Evolutionary conservation across 1,140 invertebrate genomes (phyloP).

Genomic region (Drosophila tristis): DNA sequence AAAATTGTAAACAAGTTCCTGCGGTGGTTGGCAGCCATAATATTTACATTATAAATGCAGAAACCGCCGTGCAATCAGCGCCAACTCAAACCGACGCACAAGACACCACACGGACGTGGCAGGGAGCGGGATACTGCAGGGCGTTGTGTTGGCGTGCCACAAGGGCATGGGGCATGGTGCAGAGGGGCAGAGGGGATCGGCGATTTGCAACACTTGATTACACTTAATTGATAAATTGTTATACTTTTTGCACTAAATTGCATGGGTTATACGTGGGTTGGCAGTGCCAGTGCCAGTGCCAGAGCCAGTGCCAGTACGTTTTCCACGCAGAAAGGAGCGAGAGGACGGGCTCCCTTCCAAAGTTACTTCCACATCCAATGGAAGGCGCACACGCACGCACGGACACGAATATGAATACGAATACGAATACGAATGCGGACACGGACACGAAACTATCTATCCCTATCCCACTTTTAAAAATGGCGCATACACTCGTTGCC

Average conservation of each 20-base stretch:
- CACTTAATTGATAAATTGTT: slow-evolving; percentile 65
- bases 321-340: slow-evolving; percentile 48
- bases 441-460: slow-evolving; percentile 68
- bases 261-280: slow-evolving; percentile 47
- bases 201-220: slow-evolving; percentile 60
- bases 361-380: slow-evolving; percentile 55
- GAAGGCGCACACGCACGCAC: slow-evolving; percentile 74
- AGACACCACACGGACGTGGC: neutral
- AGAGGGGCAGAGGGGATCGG: slow-evolving; percentile 1
- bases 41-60: slow-evolving; percentile 64
- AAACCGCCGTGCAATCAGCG: slow-evolving; percentile 46
- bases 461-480: slow-evolving; percentile 81
- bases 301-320: slow-evolving; percentile 45
- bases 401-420: too few species aligned
- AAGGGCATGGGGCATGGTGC: neutral
- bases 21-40: slow-evolving; percentile 58
- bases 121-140: neutral
- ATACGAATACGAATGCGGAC: too few species aligned
- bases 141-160: too few species aligned
- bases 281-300: neutral
- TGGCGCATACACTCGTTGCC: slow-evolving; percentile 78
- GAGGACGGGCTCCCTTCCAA: neutral
- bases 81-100: slow-evolving; percentile 4
- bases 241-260: slow-evolving; percentile 61
- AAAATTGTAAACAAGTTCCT: slow-evolving; percentile 75